phyloP scores from a whole-genome alignment of 2,888 invertebrate genomes.

The Caradrina clavipalpis region DNA sequence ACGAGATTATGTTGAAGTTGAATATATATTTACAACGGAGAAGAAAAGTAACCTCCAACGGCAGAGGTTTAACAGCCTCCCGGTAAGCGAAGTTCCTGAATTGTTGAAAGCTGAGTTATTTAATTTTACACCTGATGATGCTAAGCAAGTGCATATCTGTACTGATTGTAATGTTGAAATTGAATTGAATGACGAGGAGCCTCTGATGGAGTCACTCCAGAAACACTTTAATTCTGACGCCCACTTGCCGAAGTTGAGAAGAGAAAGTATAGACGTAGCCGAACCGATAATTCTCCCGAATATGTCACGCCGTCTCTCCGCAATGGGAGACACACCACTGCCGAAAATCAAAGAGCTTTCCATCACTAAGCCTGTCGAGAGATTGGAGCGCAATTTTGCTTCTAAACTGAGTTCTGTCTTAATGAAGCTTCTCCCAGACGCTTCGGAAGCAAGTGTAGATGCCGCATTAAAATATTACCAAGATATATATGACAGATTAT shows the following conservation, averaged over 20 bases:
- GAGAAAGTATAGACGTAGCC: slow-evolving; percentile 86
- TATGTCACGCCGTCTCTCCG: slow-evolving; percentile 85
- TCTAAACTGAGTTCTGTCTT: slow-evolving; percentile 80
- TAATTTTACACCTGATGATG: slow-evolving; percentile 73
- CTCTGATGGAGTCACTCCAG: slow-evolving; percentile 86
- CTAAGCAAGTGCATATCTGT: slow-evolving; percentile 86
- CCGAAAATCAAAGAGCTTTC: slow-evolving; percentile 77
- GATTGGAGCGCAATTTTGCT: slow-evolving; percentile 78
- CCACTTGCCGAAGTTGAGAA: slow-evolving; percentile 83
- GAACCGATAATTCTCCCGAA: slow-evolving; percentile 85
- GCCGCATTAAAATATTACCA: slow-evolving; percentile 84
- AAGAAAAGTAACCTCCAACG: slow-evolving; percentile 86
- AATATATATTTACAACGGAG: slow-evolving; percentile 87
- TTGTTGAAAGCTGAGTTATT: slow-evolving; percentile 82
- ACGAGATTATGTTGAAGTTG: slow-evolving; percentile 84
- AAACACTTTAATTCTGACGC: slow-evolving; percentile 84
- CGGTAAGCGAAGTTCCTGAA: slow-evolving; percentile 87
- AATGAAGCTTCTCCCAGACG: slow-evolving; percentile 83
- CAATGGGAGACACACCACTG: slow-evolving; percentile 79
- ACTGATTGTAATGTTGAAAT: slow-evolving; percentile 87
- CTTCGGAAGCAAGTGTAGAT: slow-evolving; percentile 84
- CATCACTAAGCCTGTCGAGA: slow-evolving; percentile 79
- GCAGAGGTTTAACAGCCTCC: slow-evolving; percentile 87
- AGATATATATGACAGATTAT: slow-evolving; percentile 79
- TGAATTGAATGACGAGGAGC: slow-evolving; percentile 84